Evolutionary conservation across 2,113 vertebrate genomes (phyloP).

Genomic region (Periophthalmodon schlosseri): DNA sequence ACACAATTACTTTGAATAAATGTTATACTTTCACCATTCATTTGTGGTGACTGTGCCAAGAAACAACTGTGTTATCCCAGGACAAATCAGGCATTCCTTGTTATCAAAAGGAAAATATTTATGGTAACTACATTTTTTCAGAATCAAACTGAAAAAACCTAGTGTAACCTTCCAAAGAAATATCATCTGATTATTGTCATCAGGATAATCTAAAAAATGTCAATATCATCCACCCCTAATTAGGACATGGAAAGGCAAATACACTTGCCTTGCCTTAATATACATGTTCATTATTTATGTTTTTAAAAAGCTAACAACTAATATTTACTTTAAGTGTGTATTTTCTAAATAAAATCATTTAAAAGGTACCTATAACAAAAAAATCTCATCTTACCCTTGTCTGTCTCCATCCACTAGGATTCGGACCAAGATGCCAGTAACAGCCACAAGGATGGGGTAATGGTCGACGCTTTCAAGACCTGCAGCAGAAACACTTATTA

Average conservation of each 20-base stretch:
- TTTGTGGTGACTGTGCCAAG: neutral
- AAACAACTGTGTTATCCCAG: neutral
- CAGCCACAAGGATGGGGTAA: conserved; percentile 96
- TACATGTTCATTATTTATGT: neutral
- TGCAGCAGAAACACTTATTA: conserved; percentile 44
- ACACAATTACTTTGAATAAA: neutral
- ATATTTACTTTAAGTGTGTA: neutral
- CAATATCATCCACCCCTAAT: neutral
- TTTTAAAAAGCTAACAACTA: neutral
- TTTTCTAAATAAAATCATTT: neutral
- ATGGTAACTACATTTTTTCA: no score
- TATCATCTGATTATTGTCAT: neutral
- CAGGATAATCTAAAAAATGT: neutral
- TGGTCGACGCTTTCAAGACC: conserved; percentile 97
- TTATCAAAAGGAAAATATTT: no score
- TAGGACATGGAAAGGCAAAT: neutral
- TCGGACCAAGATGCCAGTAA: conserved; percentile 92
- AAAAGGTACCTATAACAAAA: neutral
- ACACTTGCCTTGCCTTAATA: neutral
- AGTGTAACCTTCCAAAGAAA: neutral
- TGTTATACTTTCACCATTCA: neutral
- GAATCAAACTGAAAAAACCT: no score
- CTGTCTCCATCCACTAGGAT: conserved; percentile 87
- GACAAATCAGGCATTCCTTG: no score
- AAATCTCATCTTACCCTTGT: conserved; percentile 83